Base-by-base conservation (phyloP, 2,888 invertebrate species). In the Marronus borbonicus region DNA sequence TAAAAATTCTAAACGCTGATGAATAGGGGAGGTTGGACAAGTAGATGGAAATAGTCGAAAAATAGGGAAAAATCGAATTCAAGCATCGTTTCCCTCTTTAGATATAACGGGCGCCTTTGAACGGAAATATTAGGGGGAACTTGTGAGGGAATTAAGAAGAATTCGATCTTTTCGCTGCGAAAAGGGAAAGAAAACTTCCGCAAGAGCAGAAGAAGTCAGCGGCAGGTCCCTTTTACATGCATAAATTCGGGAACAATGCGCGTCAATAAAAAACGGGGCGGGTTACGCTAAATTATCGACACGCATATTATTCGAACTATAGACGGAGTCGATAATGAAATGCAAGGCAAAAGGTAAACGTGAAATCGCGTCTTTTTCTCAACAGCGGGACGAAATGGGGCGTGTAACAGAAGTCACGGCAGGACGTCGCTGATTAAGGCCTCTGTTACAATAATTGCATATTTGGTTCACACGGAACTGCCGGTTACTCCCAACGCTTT, bases 371-470 rank as follows among this genome's bases (percentile, higher is more conserved):
- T 81, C 82, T 84, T 86, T 44, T 44, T 87, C 87, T 86, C 87
- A 87, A 82, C 87, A 87, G 86, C 86, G 80, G 82, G 84, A 81
- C 80, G 52, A 20, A 80, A 79, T 44, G 82, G 85, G 84, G 83
- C 83, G 82, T 79, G 68, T 65, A 81, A 84, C 78, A 83, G 79
- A 79, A 81, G 44, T 50, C 72, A 50, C 79, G 60, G 49, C 79
- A 80, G 84, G 85, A 80, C 76, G 83, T 80, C 84, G 78, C 82
- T 85, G 86, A 87, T 87, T 87, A 83, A 81, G 83, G 86, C 86
- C 85, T 87, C 86, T 85, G 87, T 88, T 87, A 87, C 87, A 86
- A 82, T 87, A 87, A 87, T 87, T 87, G 87, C 86, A 87, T 85
- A 85, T 84, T 85, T 85, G 85, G 86, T 87, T 86, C 87, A 86